phyloP scores from a whole-genome alignment of 1,140 invertebrate species.

The Antheraea mylitta region DNA sequence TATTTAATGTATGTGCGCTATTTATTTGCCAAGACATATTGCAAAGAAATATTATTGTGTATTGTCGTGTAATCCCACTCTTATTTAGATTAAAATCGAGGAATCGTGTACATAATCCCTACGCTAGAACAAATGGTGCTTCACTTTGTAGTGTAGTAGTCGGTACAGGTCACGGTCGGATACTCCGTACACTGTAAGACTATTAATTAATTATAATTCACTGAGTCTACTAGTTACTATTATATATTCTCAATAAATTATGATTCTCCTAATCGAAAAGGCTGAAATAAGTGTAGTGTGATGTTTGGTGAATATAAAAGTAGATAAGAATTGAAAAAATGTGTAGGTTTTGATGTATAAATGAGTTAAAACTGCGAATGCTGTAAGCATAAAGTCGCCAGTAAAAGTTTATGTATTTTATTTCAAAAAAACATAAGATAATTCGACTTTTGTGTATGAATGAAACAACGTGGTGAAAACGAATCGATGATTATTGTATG shows the following conservation, averaged over 20 bases:
- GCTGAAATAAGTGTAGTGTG: slow-evolving; percentile 70
- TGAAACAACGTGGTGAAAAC: slow-evolving; percentile 50
- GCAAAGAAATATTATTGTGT: not conserved
- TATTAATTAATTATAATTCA: slow-evolving; percentile 35
- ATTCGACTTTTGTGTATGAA: not conserved
- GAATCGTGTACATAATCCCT: slow-evolving; percentile 75
- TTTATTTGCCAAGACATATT: no score
- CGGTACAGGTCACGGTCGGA: not conserved
- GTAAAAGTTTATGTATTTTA: not conserved
- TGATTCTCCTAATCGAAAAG: slow-evolving; percentile 76
- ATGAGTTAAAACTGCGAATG: not conserved
- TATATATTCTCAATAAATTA: slow-evolving; percentile 71
- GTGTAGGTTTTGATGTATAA: not conserved
- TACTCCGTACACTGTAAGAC: not conserved
- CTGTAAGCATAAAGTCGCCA: not conserved
- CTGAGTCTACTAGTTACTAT: slow-evolving; percentile 75
- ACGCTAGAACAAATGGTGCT: slow-evolving; percentile 78
- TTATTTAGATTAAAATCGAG: slow-evolving; percentile 61
- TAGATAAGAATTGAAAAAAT: slow-evolving; percentile 12
- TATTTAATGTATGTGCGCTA: no score
- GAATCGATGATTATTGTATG: slow-evolving; percentile 71
- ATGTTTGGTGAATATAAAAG: slow-evolving; percentile 61
- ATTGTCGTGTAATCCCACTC: not conserved
- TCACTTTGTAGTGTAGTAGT: slow-evolving; percentile 68
- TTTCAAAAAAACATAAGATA: not conserved